Conservation (phyloP, 2,888 invertebrate species). For the Scotopteryx bipunctaria region DNA sequence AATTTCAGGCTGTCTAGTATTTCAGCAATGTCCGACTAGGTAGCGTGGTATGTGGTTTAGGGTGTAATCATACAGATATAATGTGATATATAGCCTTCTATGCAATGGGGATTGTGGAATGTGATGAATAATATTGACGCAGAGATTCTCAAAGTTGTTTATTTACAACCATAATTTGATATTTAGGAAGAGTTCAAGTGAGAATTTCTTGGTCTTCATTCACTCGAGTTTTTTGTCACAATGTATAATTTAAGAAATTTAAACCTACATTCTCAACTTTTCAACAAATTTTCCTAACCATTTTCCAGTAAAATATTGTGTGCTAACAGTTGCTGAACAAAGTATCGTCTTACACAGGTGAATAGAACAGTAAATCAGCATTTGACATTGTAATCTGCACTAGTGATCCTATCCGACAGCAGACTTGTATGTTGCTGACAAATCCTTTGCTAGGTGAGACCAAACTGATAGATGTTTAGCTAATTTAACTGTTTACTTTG, state of each 20-base stretch:
- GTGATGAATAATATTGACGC: neutral
- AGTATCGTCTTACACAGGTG: conserved; percentile 2
- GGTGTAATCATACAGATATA: conserved; percentile 1
- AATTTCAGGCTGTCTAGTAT: conserved; percentile 71
- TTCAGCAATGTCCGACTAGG: conserved; percentile 51
- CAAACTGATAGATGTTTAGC: conserved; percentile 42
- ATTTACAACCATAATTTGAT: neutral
- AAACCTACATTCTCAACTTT: no score
- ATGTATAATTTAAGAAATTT: no score
- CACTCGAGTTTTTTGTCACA: no score
- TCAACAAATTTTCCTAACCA: no score
- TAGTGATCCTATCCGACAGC: conserved; percentile 15
- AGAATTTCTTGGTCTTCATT: no score
- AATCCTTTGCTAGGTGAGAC: conserved; percentile 49
- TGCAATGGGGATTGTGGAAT: neutral
- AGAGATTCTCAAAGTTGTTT: neutral
- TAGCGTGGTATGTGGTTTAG: conserved; percentile 20
- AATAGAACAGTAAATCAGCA: conserved; percentile 19
- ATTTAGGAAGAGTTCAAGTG: no score
- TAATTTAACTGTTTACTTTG: no score
- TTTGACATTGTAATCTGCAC: conserved; percentile 22
- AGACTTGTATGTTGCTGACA: conserved; percentile 43
- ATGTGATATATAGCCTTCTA: conserved; percentile 7
- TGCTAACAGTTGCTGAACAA: no score
- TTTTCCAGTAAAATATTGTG: no score